These are phyloP conservation scores for Eulemur rubriventer DNA, from an alignment of 2,797 vertebrate genomes.

Conservation along the genomic window DNA sequence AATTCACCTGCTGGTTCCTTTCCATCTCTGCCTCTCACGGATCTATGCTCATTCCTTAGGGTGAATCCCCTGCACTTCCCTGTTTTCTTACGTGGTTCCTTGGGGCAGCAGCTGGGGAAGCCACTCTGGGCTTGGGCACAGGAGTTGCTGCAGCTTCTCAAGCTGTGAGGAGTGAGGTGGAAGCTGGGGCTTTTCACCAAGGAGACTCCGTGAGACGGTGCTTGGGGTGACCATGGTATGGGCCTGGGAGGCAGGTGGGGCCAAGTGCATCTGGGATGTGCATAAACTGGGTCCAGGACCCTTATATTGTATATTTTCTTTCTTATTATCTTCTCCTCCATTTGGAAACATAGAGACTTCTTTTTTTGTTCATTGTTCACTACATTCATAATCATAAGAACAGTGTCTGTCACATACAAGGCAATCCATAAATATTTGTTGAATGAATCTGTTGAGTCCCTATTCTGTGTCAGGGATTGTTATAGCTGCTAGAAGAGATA, in stretches of 20 bases:
- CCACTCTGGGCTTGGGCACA: neutral
- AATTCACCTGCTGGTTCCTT: neutral
- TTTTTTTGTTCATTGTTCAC: slow-evolving; percentile 4
- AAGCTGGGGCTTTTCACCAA: neutral
- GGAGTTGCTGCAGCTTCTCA: neutral
- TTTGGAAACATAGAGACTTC: neutral
- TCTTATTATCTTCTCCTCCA: neutral
- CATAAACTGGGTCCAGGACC: neutral
- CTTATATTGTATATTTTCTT: neutral
- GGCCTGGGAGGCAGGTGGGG: neutral
- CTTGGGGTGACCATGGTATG: neutral
- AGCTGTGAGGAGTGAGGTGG: neutral
- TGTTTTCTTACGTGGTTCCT: neutral
- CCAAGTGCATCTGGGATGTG: neutral
- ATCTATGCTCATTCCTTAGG: neutral
- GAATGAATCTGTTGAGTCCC: neutral
- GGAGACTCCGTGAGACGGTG: neutral
- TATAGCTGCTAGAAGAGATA: neutral
- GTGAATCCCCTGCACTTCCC: neutral
- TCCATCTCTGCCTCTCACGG: neutral
- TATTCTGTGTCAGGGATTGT: neutral
- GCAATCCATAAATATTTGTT: neutral
- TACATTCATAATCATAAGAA: neutral
- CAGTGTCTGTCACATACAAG: neutral
- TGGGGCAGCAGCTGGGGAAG: neutral